phyloP scores from a whole-genome alignment of 2,113 vertebrate genomes.

The Nicator chloris region DNA sequence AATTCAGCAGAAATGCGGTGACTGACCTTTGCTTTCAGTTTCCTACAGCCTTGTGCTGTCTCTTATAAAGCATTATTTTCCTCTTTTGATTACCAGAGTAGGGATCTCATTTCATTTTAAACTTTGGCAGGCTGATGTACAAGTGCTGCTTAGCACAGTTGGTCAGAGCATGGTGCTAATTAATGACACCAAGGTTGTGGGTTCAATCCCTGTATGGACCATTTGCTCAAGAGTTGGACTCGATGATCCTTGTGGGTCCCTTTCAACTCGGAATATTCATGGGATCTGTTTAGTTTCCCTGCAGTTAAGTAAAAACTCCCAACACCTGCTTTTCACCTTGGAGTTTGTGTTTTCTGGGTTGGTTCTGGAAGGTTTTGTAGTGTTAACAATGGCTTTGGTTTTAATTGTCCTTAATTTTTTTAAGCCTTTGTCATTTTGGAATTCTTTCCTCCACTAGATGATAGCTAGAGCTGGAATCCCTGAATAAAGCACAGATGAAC shows the following conservation, averaged over 20 bases:
- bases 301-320: neutral
- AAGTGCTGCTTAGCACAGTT: neutral
- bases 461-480: neutral
- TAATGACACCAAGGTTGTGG: neutral
- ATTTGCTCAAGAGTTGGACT: neutral
- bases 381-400: neutral
- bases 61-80: neutral
- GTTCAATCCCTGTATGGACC: neutral
- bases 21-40: neutral
- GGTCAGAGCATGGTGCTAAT: neutral
- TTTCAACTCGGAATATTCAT: accelerated
- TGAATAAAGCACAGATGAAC: neutral
- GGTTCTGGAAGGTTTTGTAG: neutral
- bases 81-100: neutral
- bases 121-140: neutral
- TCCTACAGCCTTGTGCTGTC: neutral
- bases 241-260: too few relatives aligned
- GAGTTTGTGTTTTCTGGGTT: neutral
- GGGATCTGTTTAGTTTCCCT: accelerated
- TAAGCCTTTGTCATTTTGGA: neutral
- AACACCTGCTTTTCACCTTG: neutral
- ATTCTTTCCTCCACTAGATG: neutral
- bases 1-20: neutral
- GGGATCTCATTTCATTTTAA: neutral
- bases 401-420: neutral